Evolutionary conservation across 2,113 vertebrate species (phyloP), one percentile per base, ranked within the genome.

Genomic region (Nerophis lumbriciformis): DNA sequence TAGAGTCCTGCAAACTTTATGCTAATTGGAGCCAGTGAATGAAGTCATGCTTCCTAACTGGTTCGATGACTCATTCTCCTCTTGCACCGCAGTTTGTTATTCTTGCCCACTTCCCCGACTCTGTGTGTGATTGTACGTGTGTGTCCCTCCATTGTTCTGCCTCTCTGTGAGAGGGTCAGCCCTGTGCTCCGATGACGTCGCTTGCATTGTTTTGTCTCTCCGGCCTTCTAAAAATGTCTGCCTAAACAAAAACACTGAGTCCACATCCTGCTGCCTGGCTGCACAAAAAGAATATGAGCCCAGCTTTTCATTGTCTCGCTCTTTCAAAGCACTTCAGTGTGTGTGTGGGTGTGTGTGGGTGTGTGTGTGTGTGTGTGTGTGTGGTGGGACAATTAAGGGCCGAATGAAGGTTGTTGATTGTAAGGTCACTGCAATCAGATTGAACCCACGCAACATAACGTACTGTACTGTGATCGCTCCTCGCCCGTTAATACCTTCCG

Each of bases 121-220:
- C 1, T 19, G n/a, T 19, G 54, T 57, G 21, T 50, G 39, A 47
- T 6, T 47, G 55, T 52, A 51, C 52, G 53, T 59, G 58, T 61
- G 62, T 19, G 53, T 59, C 57, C 38, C 15, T 60, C 37, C 64
- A 66, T 59, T 75, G 72, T 72, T 59, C 48, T 75, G 62, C 54
- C 9, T 54, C 53, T 63, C 61, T 73, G 69, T 53, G 66, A 51
- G 63, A 49, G 65, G 60, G 75, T 65, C 71, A 71, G 53, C 63
- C 69, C 67, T 75, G 72, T 65, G 13, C 67, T 78, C 51, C 62
- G 59, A 71, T 86, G 83, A 88, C 73, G 76, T 79, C 36, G 59
- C 53, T 13, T 79, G 76, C 76, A 81, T 83, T 88, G 85, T 88
- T 90, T 87, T 83, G 85, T 88, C 84, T 84, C 63, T 80, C 63